These are phyloP conservation scores for Drosophila ezoana DNA, from an alignment of 2,888 invertebrate genomes.

Conservation along the genomic window DNA sequence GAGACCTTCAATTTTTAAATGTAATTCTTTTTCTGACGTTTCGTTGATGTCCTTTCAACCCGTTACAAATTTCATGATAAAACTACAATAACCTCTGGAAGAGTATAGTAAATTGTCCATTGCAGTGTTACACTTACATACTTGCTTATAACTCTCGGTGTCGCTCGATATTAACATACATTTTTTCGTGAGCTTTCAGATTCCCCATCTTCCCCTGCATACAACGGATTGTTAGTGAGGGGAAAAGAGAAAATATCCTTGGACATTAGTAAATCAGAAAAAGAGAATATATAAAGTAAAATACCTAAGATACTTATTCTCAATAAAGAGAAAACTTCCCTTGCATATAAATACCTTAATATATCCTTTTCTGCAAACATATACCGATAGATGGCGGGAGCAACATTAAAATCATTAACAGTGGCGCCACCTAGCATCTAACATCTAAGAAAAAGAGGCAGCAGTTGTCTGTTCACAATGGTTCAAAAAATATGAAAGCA, in stretches of 20 bases:
- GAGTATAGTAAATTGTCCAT: background rate
- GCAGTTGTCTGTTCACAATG: slow-evolving; percentile 1
- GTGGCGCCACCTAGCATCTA: slow-evolving; percentile 18
- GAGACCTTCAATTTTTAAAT: too few species aligned
- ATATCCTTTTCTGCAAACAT: background rate
- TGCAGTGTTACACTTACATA: slow-evolving; percentile 1
- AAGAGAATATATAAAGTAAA: background rate
- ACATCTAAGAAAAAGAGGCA: background rate
- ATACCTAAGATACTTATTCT: background rate
- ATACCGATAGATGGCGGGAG: slow-evolving; percentile 7
- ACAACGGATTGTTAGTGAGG: slow-evolving; percentile 3
- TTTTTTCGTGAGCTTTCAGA: slow-evolving; percentile 6
- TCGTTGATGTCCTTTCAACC: too few species aligned
- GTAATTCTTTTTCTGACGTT: too few species aligned
- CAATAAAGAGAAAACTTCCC: slow-evolving; percentile 10
- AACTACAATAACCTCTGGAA: background rate
- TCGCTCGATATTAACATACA: background rate
- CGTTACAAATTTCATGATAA: too few species aligned
- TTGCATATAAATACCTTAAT: background rate
- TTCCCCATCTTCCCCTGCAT: background rate
- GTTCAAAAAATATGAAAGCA: background rate
- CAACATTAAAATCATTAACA: background rate
- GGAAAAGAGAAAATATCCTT: slow-evolving; percentile 35
- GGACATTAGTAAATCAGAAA: slow-evolving; percentile 20
- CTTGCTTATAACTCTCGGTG: background rate